Conservation (phyloP, 1,140 invertebrate species). For the Sitobion miscanthi region DNA sequence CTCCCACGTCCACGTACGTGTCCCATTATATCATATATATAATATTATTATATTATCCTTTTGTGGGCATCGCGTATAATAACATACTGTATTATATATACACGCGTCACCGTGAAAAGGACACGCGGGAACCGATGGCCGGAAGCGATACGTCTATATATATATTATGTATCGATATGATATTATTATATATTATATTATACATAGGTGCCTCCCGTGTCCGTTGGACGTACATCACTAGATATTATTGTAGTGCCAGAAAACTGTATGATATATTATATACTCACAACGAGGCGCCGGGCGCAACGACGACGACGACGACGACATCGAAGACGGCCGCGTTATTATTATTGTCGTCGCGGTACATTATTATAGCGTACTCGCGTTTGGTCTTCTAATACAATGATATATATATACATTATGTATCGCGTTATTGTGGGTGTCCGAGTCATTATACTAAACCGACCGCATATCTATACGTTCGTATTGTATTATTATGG, state of each 20-base stretch:
- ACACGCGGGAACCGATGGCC: constrained; percentile 52
- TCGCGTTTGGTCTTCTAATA: background rate
- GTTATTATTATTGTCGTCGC: background rate
- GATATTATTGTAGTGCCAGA: background rate
- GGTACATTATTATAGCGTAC: background rate
- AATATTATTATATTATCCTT: background rate
- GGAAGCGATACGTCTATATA: constrained; percentile 27
- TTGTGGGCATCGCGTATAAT: constrained; percentile 7
- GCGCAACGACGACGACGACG: background rate
- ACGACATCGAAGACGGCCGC: background rate
- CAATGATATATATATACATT: background rate
- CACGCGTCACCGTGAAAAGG: constrained; percentile 7
- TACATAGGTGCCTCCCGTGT: background rate
- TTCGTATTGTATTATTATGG: background rate
- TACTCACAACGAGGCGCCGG: background rate
- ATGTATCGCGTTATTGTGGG: background rate
- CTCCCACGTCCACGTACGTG: constrained; percentile 32
- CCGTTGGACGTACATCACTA: background rate
- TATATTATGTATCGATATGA: background rate
- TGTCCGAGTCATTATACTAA: background rate
- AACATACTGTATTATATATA: background rate
- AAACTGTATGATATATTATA: background rate
- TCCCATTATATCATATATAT: background rate
- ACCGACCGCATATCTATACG: background rate
- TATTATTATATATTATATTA: background rate